Conservation (phyloP, 1,140 invertebrate species). For the Arctopsyche grandis region DNA sequence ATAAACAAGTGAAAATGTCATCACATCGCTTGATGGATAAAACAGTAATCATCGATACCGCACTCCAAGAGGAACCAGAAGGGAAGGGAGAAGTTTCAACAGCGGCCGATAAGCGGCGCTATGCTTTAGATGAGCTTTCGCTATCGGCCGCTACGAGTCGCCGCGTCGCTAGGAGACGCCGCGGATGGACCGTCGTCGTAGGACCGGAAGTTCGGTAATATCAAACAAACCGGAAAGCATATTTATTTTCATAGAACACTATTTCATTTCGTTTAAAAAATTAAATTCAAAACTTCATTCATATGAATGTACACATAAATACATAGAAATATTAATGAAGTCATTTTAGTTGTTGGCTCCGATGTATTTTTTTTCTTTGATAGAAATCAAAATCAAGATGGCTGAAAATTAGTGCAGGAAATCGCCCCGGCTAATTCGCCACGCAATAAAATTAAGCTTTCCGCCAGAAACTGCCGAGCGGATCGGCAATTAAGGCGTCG, state of each 20-base stretch:
- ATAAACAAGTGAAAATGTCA: conserved; percentile 39
- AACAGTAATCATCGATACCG: conserved; percentile 45
- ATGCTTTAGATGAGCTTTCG: conserved; percentile 57
- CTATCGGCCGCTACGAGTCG: conserved; percentile 42
- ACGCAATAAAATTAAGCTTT: not conserved
- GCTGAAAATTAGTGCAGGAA: too few relatives aligned
- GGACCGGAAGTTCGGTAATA: conserved; percentile 71
- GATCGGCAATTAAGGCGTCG: not conserved
- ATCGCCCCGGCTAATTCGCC: too few relatives aligned
- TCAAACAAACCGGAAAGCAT: not conserved
- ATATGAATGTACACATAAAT: too few relatives aligned
- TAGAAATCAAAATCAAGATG: too few relatives aligned
- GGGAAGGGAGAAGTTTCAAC: conserved; percentile 39
- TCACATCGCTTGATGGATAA: conserved; percentile 38
- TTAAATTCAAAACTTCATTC: too few relatives aligned
- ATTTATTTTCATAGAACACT: conserved; percentile 1
- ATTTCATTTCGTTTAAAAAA: too few relatives aligned
- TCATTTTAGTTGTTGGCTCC: too few relatives aligned
- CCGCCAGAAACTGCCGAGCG: not conserved
- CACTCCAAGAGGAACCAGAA: conserved; percentile 35
- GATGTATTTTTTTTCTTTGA: too few relatives aligned
- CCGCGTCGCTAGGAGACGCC: conserved; percentile 66
- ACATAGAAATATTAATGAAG: too few relatives aligned
- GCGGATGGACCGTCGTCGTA: conserved; percentile 73
- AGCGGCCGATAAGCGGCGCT: conserved; percentile 43